phyloP scores from a whole-genome alignment of 2,888 invertebrate genomes.

The Dicyrtomina minuta region DNA sequence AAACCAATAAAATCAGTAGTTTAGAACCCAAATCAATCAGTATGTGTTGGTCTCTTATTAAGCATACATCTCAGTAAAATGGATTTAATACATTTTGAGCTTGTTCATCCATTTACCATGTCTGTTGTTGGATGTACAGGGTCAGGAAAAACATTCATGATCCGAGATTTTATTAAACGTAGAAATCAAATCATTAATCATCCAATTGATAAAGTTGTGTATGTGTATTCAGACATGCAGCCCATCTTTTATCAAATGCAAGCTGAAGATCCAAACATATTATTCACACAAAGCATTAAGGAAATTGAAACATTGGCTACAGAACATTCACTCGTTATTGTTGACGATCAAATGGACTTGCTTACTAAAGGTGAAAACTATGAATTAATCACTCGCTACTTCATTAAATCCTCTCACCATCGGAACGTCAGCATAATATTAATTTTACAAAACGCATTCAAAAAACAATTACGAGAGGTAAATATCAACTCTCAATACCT shows the following conservation, averaged over 20 bases:
- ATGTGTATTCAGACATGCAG: slow-evolving; percentile 20
- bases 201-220: slow-evolving; percentile 13
- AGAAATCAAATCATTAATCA: slow-evolving; percentile 5
- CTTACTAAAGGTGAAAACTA: slow-evolving; percentile 3
- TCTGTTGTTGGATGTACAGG: neutral
- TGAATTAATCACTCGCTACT: neutral
- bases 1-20: too few species aligned
- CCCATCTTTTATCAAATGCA: neutral
- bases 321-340: neutral
- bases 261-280: neutral
- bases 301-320: slow-evolving; percentile 5
- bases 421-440: neutral
- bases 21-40: too few species aligned
- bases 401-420: slow-evolving; percentile 18
- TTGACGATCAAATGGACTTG: slow-evolving; percentile 12
- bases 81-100: neutral
- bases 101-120: slow-evolving; percentile 10
- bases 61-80: too few species aligned
- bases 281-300: neutral
- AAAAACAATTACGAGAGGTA: neutral
- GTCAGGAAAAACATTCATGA: slow-evolving; percentile 1
- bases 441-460: slow-evolving; percentile 10
- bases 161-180: neutral
- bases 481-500: slow-evolving; percentile 13
- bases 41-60: too few species aligned